Base-by-base conservation (phyloP, 2,113 vertebrate genomes). In the Nesogale talazaci region DNA sequence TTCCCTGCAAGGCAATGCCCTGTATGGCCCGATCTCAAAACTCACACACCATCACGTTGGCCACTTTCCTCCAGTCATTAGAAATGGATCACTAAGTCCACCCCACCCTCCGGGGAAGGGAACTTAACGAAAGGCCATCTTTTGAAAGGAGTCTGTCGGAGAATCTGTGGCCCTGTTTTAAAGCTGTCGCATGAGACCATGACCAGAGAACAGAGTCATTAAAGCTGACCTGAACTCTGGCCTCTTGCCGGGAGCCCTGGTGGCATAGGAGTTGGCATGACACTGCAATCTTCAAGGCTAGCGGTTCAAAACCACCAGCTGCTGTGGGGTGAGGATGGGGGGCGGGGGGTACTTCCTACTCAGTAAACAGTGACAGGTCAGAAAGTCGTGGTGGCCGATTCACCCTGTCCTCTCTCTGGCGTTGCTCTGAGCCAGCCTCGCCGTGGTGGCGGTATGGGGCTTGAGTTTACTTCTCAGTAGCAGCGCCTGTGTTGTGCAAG, bases 51-150 rank as follows among this genome's bases (percentile, higher is more conserved):
- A 69, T 65, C 38, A 15, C 22, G 67, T 56, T 74, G 38, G 17
- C 75, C 75, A 46, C 29, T 74, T 83, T 95, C 86, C 46, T 95
- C 86, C 46, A 11, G 52, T 89, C 25, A 46, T 56, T 56, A 84
- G 36, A 83, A 89, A 74, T 56, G 25, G 78, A 46, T 82, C 15
- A 38, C 23, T 17, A 61, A 31, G 23, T 59, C 46, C 70, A 63
- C 36, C 25, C 34, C 34, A 42, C 3, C n/a, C 65, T 81, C 52
- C 22, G 59, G 31, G 63, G 17, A 22, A 74, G 11, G 36, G 25
- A 27, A 40, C 34, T 36, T 38, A 8, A 56, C 70, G 14, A 10
- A 52, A 11, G 56, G 27, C n/a, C 25, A n/a, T 27, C 67, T 65
- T 83, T 67, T 31, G 59, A 67, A 82, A 75, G 36, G 27, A 86